Conservation (phyloP, 2,888 invertebrate genomes). For the Latrodectus hesperus region DNA sequence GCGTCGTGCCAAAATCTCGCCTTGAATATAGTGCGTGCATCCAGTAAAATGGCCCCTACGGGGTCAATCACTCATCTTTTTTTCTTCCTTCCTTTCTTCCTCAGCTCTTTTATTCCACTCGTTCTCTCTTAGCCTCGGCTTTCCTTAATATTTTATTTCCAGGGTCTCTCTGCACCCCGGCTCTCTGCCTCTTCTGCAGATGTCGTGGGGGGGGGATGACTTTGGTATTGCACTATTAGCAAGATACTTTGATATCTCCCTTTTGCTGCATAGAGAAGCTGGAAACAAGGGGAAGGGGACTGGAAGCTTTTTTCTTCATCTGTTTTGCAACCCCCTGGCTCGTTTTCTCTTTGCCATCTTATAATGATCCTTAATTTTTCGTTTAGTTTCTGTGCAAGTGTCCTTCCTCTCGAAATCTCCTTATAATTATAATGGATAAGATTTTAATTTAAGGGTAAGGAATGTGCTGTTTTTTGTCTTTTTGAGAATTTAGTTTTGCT, state of each 20-base stretch:
- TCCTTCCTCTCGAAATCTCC: no score
- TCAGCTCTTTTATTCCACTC: conserved; percentile 2
- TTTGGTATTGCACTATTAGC: background rate
- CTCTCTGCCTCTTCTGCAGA: conserved; percentile 2
- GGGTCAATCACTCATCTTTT: conserved; percentile 64
- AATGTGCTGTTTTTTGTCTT: no score
- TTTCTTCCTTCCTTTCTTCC: conserved; percentile 17
- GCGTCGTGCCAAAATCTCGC: conserved; percentile 45
- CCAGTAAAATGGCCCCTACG: conserved; percentile 47
- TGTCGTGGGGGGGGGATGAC: background rate
- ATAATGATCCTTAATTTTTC: no score
- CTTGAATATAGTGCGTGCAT: conserved; percentile 40
- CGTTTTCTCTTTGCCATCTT: no score
- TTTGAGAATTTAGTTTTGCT: no score
- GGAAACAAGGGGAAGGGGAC: background rate
- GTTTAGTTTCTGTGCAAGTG: no score
- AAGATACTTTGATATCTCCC: background rate
- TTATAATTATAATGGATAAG: no score
- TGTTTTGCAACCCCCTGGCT: no score
- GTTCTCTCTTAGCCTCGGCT: no score
- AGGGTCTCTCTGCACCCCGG: conserved; percentile 16
- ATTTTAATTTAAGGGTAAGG: no score
- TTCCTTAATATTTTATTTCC: conserved; percentile 41
- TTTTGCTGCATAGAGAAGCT: background rate
- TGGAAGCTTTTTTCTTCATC: background rate